A percentile compares a stretch with the other conserved stretches of the same genome.
These are phyloP conservation scores for Hormaphis cornu DNA, from an alignment of 1,140 invertebrate species.

Conservation along the genomic window DNA sequence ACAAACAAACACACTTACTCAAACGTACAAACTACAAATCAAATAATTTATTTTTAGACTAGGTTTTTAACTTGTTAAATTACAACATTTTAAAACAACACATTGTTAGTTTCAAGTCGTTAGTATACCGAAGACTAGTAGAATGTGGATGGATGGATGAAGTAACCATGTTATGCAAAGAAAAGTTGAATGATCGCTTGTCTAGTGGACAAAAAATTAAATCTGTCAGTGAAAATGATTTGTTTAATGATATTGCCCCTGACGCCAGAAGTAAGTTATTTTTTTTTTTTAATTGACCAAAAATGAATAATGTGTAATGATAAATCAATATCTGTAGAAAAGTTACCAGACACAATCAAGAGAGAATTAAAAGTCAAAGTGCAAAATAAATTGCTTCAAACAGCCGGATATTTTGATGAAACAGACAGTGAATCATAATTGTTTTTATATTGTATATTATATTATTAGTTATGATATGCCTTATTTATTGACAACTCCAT, in stretches of 20 bases:
- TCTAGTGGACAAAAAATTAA: conserved; percentile 1
- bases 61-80: too few relatives aligned
- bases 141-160: conserved; percentile 26
- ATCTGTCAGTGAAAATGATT: conserved; percentile 11
- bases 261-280: conserved; percentile 23
- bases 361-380: conserved; percentile 28
- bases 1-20: too few relatives aligned
- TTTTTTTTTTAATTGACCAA: not conserved
- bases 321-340: too few relatives aligned
- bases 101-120: conserved; percentile 11
- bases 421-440: conserved; percentile 12
- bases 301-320: not conserved
- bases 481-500: too few relatives aligned
- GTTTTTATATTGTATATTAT: not conserved
- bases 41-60: too few relatives aligned
- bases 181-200: conserved; percentile 4
- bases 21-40: too few relatives aligned
- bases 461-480: not conserved
- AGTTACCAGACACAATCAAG: conserved; percentile 22
- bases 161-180: conserved; percentile 11
- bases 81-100: too few relatives aligned
- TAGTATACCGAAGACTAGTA: conserved; percentile 15
- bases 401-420: conserved; percentile 28
- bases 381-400: conserved; percentile 19
- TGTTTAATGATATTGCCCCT: conserved; percentile 21